Percentiles rank a stretch among this genome's conserved stretches.
Conservation (phyloP, 1,140 invertebrate genomes). For the Leguminivora glycinivorella region DNA sequence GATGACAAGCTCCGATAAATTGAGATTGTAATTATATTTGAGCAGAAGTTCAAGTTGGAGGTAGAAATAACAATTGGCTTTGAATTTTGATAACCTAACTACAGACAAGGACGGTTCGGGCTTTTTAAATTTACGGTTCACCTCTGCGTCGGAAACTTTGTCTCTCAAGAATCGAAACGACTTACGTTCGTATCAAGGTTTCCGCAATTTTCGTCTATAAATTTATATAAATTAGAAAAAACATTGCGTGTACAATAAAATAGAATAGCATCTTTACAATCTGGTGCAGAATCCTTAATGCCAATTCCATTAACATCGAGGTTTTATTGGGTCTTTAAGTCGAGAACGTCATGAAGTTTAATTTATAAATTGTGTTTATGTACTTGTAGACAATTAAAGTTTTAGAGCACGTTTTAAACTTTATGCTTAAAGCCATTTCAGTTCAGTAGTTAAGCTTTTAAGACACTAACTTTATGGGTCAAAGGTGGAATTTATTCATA, state of each 20-base stretch:
- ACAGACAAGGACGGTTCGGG: constrained; percentile 13
- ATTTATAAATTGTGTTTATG: constrained; percentile 18
- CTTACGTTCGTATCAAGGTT: background rate
- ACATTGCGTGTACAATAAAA: background rate
- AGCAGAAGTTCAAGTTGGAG: constrained; percentile 18
- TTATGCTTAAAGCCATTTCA: constrained; percentile 7
- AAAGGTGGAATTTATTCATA: background rate
- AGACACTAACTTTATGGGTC: background rate
- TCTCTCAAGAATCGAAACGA: background rate
- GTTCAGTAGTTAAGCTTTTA: background rate
- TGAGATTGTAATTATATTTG: constrained; percentile 13
- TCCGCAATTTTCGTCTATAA: background rate
- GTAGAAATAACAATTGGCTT: constrained; percentile 17
- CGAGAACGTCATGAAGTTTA: background rate
- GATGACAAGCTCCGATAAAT: constrained; percentile 7
- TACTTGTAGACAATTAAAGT: background rate
- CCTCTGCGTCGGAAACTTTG: constrained; percentile 28
- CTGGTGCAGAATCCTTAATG: background rate
- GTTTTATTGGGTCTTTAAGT: constrained; percentile 22
- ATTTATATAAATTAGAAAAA: background rate
- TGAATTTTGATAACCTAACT: constrained; percentile 10
- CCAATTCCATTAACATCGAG: constrained; percentile 6
- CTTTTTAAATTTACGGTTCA: constrained; percentile 35
- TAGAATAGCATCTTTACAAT: background rate
- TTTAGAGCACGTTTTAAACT: background rate